A percentile compares a stretch with the other conserved stretches of the same genome.
These are phyloP conservation scores for Oreonectes daqikongensis DNA, from an alignment of 2,797 vertebrate genomes.

Conservation along the genomic window DNA sequence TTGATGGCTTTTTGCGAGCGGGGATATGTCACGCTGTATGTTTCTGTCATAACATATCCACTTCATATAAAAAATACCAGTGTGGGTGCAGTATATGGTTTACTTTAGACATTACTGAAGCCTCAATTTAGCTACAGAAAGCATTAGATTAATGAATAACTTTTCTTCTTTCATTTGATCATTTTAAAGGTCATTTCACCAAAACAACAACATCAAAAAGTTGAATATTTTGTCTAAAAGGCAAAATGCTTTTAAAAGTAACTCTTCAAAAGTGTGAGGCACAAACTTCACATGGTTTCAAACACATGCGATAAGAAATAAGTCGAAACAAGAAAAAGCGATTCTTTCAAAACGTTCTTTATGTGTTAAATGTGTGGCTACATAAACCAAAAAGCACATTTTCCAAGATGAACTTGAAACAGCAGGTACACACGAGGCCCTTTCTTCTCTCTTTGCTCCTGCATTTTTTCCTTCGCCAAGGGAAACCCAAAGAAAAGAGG, in stretches of 20 bases:
- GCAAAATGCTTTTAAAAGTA: not conserved
- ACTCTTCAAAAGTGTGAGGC: not conserved
- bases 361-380: too few species aligned
- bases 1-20: not conserved
- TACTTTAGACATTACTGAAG: not conserved
- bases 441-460: not conserved
- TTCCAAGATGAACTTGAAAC: constrained; percentile 9
- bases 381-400: not conserved
- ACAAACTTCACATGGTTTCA: not conserved
- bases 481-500: constrained; percentile 55
- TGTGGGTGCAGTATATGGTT: too few species aligned
- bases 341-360: too few species aligned
- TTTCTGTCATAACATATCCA: not conserved
- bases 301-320: not conserved
- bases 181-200: too few species aligned
- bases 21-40: not conserved
- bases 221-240: not conserved
- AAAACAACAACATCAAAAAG: not conserved
- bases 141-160: not conserved
- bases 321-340: too few species aligned
- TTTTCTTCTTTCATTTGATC: too few species aligned
- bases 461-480: constrained; percentile 18
- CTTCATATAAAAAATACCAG: not conserved
- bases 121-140: not conserved
- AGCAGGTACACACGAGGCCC: not conserved